A percentile compares a stretch with the other conserved stretches of the same genome.
Conservation (phyloP, 2,888 invertebrate genomes). For the Macropis europaea region DNA sequence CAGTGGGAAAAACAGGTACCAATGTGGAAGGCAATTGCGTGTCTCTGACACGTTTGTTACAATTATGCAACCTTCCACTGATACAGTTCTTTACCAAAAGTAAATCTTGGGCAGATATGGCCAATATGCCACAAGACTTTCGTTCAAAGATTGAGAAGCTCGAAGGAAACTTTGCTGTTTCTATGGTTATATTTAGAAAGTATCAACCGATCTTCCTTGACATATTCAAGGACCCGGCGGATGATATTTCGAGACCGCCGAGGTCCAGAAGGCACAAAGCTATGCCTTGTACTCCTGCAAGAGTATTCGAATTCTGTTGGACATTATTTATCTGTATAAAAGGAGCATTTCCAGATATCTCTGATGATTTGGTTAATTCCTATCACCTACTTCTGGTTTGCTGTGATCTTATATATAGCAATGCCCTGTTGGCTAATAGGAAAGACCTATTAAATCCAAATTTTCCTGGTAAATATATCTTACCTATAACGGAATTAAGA, state of each 20-base stretch:
- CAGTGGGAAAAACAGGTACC: slow-evolving; percentile 86
- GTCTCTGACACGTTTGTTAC: slow-evolving; percentile 92
- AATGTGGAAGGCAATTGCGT: slow-evolving; percentile 94
- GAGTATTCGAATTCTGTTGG: slow-evolving; percentile 97
- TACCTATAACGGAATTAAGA: not conserved
- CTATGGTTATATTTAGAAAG: slow-evolving; percentile 95
- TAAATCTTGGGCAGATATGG: slow-evolving; percentile 97
- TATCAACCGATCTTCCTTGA: slow-evolving; percentile 93
- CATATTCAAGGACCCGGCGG: slow-evolving; percentile 89
- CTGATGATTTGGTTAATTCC: slow-evolving; percentile 96
- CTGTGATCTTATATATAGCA: slow-evolving; percentile 94
- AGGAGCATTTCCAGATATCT: slow-evolving; percentile 91
- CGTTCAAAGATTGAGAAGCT: slow-evolving; percentile 90
- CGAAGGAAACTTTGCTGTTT: slow-evolving; percentile 95
- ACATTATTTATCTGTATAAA: slow-evolving; percentile 94
- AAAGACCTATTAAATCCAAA: slow-evolving; percentile 92
- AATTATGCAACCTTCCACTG: slow-evolving; percentile 94
- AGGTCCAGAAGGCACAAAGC: slow-evolving; percentile 86
- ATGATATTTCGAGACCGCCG: slow-evolving; percentile 82
- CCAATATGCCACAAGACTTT: slow-evolving; percentile 91
- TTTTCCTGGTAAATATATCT: slow-evolving; percentile 85
- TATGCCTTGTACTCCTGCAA: slow-evolving; percentile 89
- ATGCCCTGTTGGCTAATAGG: slow-evolving; percentile 90
- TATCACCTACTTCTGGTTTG: slow-evolving; percentile 95
- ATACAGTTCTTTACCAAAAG: slow-evolving; percentile 97